These are phyloP conservation scores for Alces alces DNA, from an alignment of 2,113 vertebrate genomes.

Conservation along the genomic window DNA sequence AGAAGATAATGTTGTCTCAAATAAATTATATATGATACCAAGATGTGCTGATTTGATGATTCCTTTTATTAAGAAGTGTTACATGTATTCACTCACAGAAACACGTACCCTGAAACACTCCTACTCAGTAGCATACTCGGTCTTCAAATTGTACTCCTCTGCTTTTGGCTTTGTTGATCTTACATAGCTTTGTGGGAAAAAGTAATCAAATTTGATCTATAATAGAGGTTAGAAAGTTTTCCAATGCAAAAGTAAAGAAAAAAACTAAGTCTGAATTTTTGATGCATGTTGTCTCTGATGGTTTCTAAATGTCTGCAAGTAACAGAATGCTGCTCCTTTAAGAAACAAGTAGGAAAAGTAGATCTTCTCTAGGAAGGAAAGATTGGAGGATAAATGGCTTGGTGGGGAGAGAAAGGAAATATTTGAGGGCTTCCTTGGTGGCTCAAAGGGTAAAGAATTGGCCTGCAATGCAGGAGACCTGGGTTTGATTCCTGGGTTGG, in stretches of 20 bases:
- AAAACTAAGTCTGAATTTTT: not conserved
- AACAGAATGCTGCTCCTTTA: not conserved
- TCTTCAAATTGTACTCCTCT: conserved; percentile 31
- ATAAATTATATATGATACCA: conserved; percentile 17
- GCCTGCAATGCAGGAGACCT: not conserved
- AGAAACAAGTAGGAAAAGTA: not conserved
- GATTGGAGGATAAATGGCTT: not conserved
- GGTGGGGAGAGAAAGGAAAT: not conserved
- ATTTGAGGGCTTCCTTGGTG: not conserved
- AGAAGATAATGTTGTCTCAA: conserved; percentile 42
- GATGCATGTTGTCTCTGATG: not conserved
- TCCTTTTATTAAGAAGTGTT: conserved; percentile 31
- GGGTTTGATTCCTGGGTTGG: not conserved
- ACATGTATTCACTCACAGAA: conserved; percentile 11
- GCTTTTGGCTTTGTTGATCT: conserved; percentile 28
- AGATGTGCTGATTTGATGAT: conserved; percentile 31
- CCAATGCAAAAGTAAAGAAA: not conserved
- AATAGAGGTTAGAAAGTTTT: not conserved
- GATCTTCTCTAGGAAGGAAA: not conserved
- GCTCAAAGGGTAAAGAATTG: not conserved
- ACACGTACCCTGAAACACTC: conserved; percentile 10
- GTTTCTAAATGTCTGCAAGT: not conserved
- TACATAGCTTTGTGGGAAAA: not conserved
- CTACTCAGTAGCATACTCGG: not conserved
- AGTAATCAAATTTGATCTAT: not conserved